These are phyloP conservation scores for Drosophila sulfurigaster DNA, from an alignment of 1,140 invertebrate species.

Conservation along the genomic window DNA sequence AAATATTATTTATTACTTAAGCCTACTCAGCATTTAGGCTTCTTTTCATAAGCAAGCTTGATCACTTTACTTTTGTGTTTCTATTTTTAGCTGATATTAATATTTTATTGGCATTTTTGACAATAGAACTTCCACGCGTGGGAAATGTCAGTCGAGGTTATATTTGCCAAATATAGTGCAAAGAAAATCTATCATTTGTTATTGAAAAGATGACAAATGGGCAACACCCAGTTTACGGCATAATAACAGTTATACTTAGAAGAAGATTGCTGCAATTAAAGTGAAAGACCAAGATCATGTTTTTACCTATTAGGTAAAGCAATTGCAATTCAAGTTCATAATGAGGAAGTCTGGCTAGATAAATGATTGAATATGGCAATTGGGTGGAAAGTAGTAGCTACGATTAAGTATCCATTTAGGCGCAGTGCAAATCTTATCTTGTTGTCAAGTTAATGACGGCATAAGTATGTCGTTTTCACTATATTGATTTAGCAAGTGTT, in stretches of 20 bases:
- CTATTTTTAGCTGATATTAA: background rate
- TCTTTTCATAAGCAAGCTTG: too few relatives aligned
- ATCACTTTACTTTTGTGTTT: too few relatives aligned
- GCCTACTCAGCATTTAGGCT: too few relatives aligned
- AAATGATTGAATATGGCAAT: constrained; percentile 10
- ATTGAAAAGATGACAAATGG: background rate
- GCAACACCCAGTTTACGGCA: background rate
- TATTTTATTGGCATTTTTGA: background rate
- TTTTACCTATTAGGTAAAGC: constrained; percentile 1
- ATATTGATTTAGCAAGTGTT: constrained; percentile 21
- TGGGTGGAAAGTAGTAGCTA: constrained; percentile 11
- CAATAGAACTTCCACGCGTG: background rate
- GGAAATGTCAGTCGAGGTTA: constrained; percentile 1
- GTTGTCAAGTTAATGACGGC: constrained; percentile 6
- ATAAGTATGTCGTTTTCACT: constrained; percentile 3
- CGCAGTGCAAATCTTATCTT: constrained; percentile 18
- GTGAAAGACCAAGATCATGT: background rate
- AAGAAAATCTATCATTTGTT: background rate
- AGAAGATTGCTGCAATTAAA: background rate
- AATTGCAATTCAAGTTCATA: constrained; percentile 15
- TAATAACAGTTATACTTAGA: background rate
- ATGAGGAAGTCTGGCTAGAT: constrained; percentile 12
- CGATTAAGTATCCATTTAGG: constrained; percentile 10
- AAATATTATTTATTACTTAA: too few relatives aligned
- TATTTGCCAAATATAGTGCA: background rate